These are phyloP conservation scores for Marcusenius ussheri DNA, from an alignment of 2,113 vertebrate genomes.

Conservation along the genomic window DNA sequence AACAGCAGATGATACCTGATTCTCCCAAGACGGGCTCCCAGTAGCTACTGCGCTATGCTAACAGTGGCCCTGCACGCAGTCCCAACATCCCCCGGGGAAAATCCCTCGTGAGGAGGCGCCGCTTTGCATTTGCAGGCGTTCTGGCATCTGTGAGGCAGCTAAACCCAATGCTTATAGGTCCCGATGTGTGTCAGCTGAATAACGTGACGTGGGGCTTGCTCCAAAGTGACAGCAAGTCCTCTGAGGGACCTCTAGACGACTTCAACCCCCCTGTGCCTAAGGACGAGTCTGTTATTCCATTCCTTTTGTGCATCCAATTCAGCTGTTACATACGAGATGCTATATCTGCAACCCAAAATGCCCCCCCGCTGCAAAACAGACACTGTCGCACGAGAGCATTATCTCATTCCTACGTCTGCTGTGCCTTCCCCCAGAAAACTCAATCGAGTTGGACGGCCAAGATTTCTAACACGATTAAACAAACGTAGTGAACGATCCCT, in stretches of 20 bases:
- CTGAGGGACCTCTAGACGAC: conserved; percentile 32
- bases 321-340: neutral
- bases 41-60: neutral
- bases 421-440: neutral
- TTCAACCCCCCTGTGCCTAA: neutral
- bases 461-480: neutral
- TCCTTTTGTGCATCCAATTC: conserved; percentile 32
- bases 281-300: conserved; percentile 37
- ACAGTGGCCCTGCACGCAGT: neutral
- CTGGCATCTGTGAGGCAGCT: neutral
- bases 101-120: neutral
- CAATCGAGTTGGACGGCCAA: neutral
- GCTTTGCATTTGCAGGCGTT: neutral
- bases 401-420: neutral
- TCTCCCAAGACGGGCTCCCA: neutral
- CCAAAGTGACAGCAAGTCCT: conserved; percentile 46
- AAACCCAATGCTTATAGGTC: neutral
- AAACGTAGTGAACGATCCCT: neutral
- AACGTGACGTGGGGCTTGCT: conserved; percentile 48
- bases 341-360: conserved; percentile 10
- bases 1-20: neutral
- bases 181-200: conserved; percentile 46
- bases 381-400: neutral
- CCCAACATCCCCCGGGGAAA: neutral
- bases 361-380: neutral